These are phyloP conservation scores for Nettapus auritus DNA, from an alignment of 2,113 vertebrate species.

Conservation along the genomic window DNA sequence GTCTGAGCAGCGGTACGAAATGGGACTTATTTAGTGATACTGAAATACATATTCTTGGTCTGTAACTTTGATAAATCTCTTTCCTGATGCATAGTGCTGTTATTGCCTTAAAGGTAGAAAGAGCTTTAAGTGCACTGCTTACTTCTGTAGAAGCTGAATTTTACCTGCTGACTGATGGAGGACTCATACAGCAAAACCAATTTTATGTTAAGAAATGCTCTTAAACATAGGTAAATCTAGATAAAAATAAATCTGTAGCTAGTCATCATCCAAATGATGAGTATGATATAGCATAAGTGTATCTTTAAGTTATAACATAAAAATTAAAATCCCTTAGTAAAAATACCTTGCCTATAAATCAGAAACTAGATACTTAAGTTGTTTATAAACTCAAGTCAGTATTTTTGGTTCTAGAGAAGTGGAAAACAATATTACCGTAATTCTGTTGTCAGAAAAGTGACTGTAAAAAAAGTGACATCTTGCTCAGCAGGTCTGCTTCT, in stretches of 20 bases:
- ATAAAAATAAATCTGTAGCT: background rate
- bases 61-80: background rate
- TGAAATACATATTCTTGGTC: background rate
- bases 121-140: background rate
- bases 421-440: background rate
- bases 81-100: constrained; percentile 15
- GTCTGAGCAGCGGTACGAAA: background rate
- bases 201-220: too few species aligned
- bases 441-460: background rate
- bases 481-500: constrained; percentile 7
- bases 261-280: background rate
- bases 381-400: background rate
- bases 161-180: constrained; percentile 42
- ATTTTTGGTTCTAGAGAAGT: background rate
- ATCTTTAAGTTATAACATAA: background rate
- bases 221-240: background rate
- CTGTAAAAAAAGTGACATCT: background rate
- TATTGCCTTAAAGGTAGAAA: constrained; percentile 20
- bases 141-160: constrained; percentile 11
- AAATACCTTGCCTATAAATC: background rate
- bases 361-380: background rate
- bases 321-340: background rate
- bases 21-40: constrained; percentile 2
- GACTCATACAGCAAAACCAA: background rate
- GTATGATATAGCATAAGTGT: background rate